Conservation (phyloP, 2,888 invertebrate species). For the Rhyacophila evoluta region DNA sequence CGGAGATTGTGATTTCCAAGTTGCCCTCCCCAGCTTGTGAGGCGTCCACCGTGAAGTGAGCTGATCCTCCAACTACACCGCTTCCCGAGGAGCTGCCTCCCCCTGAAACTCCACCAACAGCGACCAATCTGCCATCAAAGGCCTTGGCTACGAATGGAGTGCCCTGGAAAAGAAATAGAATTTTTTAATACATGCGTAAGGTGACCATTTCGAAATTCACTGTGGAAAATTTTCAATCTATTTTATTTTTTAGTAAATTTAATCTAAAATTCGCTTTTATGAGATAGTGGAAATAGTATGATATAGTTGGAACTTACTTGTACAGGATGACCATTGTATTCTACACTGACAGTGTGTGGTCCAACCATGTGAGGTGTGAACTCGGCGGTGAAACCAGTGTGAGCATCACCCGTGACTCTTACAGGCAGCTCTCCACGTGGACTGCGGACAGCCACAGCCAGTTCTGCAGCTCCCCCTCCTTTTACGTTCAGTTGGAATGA, state of each 20-base stretch:
- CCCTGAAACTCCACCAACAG: slow-evolving; percentile 83
- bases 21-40: slow-evolving; percentile 97
- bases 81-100: slow-evolving; percentile 73
- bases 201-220: no score
- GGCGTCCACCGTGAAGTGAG: slow-evolving; percentile 96
- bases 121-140: slow-evolving; percentile 90
- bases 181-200: no score
- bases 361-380: slow-evolving; percentile 96
- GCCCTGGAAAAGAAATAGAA: slow-evolving; percentile 66
- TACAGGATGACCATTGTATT: slow-evolving; percentile 90
- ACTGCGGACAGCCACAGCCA: slow-evolving; percentile 91
- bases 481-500: slow-evolving; percentile 82
- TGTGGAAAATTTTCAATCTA: no score
- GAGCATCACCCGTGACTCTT: slow-evolving; percentile 88
- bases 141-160: slow-evolving; percentile 93
- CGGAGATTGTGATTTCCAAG: slow-evolving; percentile 95
- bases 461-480: slow-evolving; percentile 78
- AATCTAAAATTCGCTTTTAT: no score
- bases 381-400: slow-evolving; percentile 89
- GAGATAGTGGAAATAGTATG: no score
- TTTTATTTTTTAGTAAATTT: no score
- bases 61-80: slow-evolving; percentile 87
- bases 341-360: slow-evolving; percentile 89
- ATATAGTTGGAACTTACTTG: no score
- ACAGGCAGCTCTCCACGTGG: slow-evolving; percentile 89